phyloP scores from a whole-genome alignment of 2,113 vertebrate genomes.

The Cygnus atratus region DNA sequence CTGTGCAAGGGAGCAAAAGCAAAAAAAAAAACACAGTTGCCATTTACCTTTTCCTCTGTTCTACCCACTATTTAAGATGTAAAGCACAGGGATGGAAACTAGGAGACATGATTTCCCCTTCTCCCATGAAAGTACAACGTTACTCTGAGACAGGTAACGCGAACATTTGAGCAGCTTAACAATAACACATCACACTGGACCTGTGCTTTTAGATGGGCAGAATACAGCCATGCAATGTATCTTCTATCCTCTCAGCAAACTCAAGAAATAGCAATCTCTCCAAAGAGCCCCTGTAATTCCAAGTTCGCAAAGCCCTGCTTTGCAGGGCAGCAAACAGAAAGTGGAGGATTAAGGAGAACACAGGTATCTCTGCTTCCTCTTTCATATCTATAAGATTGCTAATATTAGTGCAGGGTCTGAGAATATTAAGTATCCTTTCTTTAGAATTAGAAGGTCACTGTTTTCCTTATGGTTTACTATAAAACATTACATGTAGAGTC shows the following conservation, averaged over 20 bases:
- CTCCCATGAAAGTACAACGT: not conserved
- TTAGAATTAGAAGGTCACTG: not conserved
- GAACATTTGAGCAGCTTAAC: not conserved
- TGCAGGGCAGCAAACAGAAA: not conserved
- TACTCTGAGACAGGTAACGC: not conserved
- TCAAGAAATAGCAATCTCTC: not conserved
- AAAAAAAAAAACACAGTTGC: not conserved
- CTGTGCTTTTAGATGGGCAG: not conserved
- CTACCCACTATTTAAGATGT: not conserved
- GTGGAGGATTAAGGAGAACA: not conserved
- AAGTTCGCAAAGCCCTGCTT: not conserved
- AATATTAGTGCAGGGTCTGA: not conserved
- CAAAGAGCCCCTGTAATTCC: not conserved
- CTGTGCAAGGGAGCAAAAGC: not conserved
- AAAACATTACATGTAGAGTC: not conserved
- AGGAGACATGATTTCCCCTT: not conserved
- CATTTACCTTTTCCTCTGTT: not conserved
- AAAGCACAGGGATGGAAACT: not conserved
- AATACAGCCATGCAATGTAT: accelerated
- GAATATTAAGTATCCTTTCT: not conserved
- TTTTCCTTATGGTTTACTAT: not conserved
- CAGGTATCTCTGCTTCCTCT: not conserved
- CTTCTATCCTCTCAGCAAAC: not conserved
- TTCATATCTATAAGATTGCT: not conserved
- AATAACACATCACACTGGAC: not conserved